Percentiles rank a stretch among this genome's conserved stretches.
Conservation (phyloP, 2,888 invertebrate genomes). For the Cyclophora punctaria region DNA sequence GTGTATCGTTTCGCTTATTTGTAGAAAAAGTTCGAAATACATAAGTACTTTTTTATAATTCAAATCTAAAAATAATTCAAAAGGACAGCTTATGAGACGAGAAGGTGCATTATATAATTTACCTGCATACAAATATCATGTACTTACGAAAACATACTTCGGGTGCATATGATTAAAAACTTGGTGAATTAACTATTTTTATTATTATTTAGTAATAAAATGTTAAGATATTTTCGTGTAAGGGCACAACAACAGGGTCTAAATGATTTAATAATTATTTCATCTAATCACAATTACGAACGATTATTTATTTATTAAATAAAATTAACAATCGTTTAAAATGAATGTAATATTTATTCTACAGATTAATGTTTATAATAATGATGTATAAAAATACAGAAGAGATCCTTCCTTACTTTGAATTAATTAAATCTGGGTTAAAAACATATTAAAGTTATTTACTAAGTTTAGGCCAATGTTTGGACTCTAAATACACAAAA, state of each 20-base stretch:
- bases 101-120: too few species aligned
- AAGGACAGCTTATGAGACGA: too few species aligned
- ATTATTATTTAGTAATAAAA: constrained; percentile 2
- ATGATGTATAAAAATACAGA: constrained; percentile 12
- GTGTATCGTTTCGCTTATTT: too few species aligned
- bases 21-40: neutral
- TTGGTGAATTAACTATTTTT: constrained; percentile 5
- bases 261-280: too few species aligned
- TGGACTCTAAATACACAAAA: constrained; percentile 4
- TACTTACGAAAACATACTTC: constrained; percentile 9
- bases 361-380: neutral
- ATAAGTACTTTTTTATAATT: too few species aligned
- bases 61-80: too few species aligned
- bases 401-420: constrained; percentile 26
- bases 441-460: constrained; percentile 14
- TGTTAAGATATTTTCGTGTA: too few species aligned
- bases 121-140: neutral
- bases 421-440: constrained; percentile 31
- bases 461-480: constrained; percentile 10
- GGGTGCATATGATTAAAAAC: constrained; percentile 6
- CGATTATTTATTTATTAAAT: too few species aligned
- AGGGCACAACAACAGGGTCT: too few species aligned
- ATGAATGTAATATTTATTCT: constrained; percentile 2
- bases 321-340: constrained; percentile 2
- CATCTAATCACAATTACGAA: too few species aligned